These are phyloP conservation scores for Pristis pectinata DNA, from an alignment of 2,797 vertebrate species.

Conservation along the genomic window DNA sequence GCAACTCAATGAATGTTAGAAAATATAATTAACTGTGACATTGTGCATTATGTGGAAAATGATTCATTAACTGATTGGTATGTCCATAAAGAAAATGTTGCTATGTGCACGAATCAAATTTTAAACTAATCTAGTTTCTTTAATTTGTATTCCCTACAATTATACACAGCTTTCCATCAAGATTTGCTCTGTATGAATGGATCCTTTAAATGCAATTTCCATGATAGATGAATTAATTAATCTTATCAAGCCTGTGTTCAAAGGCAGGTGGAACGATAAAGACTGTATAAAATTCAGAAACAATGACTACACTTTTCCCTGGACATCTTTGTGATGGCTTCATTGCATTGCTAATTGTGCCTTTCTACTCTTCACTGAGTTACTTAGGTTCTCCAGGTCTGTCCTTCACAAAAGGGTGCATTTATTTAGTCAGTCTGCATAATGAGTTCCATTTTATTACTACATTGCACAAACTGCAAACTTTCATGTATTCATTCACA, in stretches of 20 bases:
- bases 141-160: not conserved
- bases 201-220: not conserved
- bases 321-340: not conserved
- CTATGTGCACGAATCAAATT: not conserved
- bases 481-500: not conserved
- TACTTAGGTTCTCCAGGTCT: not conserved
- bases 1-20: not conserved
- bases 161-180: not conserved
- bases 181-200: not conserved
- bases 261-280: not conserved
- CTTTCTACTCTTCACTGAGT: not conserved
- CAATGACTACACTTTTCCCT: not conserved
- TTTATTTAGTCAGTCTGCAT: not conserved
- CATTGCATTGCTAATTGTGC: not conserved
- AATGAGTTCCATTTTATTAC: not conserved
- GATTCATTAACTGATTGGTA: conserved; percentile 1
- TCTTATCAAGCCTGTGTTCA: not conserved
- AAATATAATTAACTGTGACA: conserved; percentile 28
- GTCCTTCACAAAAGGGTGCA: not conserved
- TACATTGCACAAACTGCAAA: not conserved
- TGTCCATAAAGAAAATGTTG: not conserved
- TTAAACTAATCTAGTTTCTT: not conserved
- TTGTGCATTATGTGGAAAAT: conserved; percentile 32
- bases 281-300: not conserved
- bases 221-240: not conserved